A percentile compares a stretch with the other conserved stretches of the same genome.
phyloP scores from a whole-genome alignment of 2,888 invertebrate genomes.

The Strigamia crassipes region DNA sequence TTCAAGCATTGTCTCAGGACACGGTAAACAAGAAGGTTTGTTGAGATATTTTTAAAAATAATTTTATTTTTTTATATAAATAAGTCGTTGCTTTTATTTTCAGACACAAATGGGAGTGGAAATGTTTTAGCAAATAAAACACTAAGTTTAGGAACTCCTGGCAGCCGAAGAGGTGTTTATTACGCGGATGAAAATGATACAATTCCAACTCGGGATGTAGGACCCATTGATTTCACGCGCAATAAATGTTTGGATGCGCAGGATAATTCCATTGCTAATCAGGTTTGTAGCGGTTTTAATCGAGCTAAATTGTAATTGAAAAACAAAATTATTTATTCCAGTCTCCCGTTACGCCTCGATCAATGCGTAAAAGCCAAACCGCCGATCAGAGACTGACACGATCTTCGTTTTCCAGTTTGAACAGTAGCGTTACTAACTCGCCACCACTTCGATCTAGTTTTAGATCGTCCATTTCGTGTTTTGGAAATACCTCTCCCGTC shows the following conservation, averaged over 20 bases:
- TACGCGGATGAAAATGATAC: slow-evolving; percentile 44
- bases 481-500: neutral
- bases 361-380: neutral
- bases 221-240: slow-evolving; percentile 15
- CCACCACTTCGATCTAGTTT: neutral
- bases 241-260: neutral
- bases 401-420: neutral
- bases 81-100: neutral
- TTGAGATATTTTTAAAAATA: neutral
- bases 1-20: slow-evolving; percentile 44
- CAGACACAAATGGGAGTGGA: neutral
- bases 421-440: neutral
- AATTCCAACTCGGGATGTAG: slow-evolving; percentile 44
- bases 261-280: neutral
- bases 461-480: slow-evolving; percentile 17
- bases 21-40: slow-evolving; percentile 1
- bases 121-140: slow-evolving; percentile 1
- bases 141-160: slow-evolving; percentile 43
- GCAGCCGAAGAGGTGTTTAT: slow-evolving; percentile 38
- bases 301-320: neutral
- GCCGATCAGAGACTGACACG: neutral
- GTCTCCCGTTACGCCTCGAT: slow-evolving; percentile 7
- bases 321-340: neutral
- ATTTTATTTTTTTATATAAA: neutral
- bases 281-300: neutral